Evolutionary conservation across 2,888 invertebrate species (phyloP), one percentile per base, ranked within the genome.

Genomic region (Phortica okadai): DNA sequence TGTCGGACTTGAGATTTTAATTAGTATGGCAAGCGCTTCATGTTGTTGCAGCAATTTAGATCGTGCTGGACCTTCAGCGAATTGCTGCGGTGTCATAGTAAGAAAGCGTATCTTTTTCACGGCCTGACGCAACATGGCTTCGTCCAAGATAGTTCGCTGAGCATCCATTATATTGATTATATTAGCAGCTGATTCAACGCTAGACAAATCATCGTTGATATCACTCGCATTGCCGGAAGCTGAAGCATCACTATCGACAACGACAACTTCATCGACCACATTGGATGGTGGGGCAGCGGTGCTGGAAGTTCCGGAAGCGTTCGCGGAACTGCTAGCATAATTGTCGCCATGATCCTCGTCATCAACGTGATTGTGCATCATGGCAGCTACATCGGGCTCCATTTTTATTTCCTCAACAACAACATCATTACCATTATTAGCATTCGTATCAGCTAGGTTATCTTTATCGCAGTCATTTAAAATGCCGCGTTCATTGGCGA

Each of bases 11-110:
- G 96, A 94, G 78, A 97, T 96, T 90, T 96, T 96, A 94, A 97
- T 96, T 1, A 97, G 92, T 76, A 97, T 95, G 0, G 95, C 94
- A 87, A 96, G 95, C 14, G 96, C 95, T 89, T 97, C 97, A 1
- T 95, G 93, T 90, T 96, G 95, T 0, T 94, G 93, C 42, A 97
- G 92, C 8, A 97, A 91, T n/a, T 93, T 92, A 14, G 96, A 96
- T 73, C 94, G 93, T 0, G 95, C 96, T 0, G 96, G 96, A 0
- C 96, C 96, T 85, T 95, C 95, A 0, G 97, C 96, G 90, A 97
- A 97, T 92, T 96, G 95, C 89, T 96, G 94, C 0, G 96, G 95
- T 0, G 94, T 94, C 82, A 97, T 92, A 0, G 96, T 96, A 11
- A 97, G 92, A 91, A 97, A 97, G 41, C 96, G 93, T 78, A 97